These are phyloP conservation scores for Erebia epiphron DNA, from an alignment of 2,888 invertebrate genomes.

Conservation along the genomic window DNA sequence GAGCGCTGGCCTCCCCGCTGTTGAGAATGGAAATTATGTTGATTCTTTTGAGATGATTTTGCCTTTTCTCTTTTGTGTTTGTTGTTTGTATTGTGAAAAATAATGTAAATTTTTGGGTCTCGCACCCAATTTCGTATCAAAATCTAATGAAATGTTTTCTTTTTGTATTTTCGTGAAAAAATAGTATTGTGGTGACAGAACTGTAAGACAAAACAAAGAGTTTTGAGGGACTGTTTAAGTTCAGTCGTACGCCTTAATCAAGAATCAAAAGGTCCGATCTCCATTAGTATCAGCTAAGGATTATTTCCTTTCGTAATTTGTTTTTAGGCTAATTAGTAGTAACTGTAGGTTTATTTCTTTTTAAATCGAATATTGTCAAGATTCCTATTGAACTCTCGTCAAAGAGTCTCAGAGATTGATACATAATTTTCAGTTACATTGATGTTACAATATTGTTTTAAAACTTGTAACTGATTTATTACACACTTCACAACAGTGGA, in stretches of 20 bases:
- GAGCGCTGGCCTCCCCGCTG: conserved; percentile 46
- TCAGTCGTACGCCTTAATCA: neutral
- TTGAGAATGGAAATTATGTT: conserved; percentile 47
- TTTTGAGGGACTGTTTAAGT: too few species aligned
- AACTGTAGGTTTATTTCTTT: too few species aligned
- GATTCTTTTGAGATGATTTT: conserved; percentile 45
- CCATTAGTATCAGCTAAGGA: neutral
- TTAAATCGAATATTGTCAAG: too few species aligned
- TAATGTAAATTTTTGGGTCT: conserved; percentile 21
- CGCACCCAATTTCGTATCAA: conserved; percentile 5
- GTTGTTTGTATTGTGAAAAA: conserved; percentile 35
- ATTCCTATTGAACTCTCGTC: neutral
- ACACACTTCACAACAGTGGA: conserved; percentile 29
- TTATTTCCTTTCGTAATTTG: too few species aligned
- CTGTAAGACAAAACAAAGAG: neutral
- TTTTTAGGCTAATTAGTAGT: too few species aligned
- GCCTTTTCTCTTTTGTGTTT: conserved; percentile 37
- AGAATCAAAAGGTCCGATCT: neutral
- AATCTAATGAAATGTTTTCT: conserved; percentile 10
- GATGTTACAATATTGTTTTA: conserved; percentile 14
- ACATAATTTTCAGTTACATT: neutral
- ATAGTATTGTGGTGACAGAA: neutral
- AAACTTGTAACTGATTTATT: conserved; percentile 36
- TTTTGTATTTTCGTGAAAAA: neutral
- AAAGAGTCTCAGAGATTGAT: neutral